phyloP scores from a whole-genome alignment of 2,888 invertebrate genomes.

The Dicranocentrus wangi region DNA sequence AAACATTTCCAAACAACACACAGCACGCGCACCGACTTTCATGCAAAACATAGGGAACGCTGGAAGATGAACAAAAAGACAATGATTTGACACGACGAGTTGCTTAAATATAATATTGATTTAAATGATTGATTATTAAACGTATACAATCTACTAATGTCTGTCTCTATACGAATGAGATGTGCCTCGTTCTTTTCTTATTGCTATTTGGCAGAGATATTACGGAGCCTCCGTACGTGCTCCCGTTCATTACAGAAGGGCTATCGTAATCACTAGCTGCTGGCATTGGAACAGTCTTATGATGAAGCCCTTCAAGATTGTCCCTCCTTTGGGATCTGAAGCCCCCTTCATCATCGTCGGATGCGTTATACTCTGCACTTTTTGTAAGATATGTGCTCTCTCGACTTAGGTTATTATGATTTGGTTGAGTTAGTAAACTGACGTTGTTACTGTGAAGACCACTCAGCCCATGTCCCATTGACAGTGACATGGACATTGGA shows the following conservation, averaged over 20 bases:
- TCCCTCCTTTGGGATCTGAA: slow-evolving; percentile 68
- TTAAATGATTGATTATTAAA: slow-evolving; percentile 30
- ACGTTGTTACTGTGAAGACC: slow-evolving; percentile 46
- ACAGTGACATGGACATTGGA: slow-evolving; percentile 41
- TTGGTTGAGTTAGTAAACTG: slow-evolving; percentile 47
- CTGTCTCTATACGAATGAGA: slow-evolving; percentile 71
- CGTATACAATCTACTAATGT: background rate
- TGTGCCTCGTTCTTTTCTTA: slow-evolving; percentile 73
- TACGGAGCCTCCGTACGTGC: slow-evolving; percentile 72
- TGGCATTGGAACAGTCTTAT: slow-evolving; percentile 72
- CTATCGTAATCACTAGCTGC: slow-evolving; percentile 72
- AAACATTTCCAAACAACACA: background rate
- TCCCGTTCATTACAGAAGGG: slow-evolving; percentile 72
- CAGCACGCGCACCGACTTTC: background rate
- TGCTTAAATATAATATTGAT: background rate
- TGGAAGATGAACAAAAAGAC: slow-evolving; percentile 26
- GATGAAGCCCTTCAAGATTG: slow-evolving; percentile 67
- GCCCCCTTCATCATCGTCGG: slow-evolving; percentile 72
- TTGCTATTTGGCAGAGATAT: slow-evolving; percentile 73
- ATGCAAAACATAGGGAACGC: slow-evolving; percentile 11
- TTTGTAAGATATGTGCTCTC: slow-evolving; percentile 54
- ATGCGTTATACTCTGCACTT: slow-evolving; percentile 64
- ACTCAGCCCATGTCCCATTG: slow-evolving; percentile 46
- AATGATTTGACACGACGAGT: background rate
- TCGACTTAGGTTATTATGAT: slow-evolving; percentile 68